Conservation (phyloP, 35 echinoderm and acorn worm genomes). For the Ptychodera flava region DNA sequence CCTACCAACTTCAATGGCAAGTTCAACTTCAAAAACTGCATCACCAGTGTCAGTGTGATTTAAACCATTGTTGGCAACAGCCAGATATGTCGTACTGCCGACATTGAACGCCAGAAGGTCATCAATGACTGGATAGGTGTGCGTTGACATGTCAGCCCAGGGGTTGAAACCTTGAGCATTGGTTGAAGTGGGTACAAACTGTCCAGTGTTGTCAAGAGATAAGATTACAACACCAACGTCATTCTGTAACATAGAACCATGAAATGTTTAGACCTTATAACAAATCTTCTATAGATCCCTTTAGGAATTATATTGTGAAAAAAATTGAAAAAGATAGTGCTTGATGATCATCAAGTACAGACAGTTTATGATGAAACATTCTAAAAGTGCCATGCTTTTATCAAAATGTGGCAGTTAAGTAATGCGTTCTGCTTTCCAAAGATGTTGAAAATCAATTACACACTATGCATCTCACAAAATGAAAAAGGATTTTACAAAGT, state of each 20-base stretch:
- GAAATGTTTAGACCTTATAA: too few relatives aligned
- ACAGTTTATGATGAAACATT: too few relatives aligned
- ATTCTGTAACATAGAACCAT: too few relatives aligned
- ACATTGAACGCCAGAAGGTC: neutral
- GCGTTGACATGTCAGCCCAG: neutral
- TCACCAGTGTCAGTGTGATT: neutral
- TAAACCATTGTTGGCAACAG: neutral
- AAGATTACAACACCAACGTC: neutral
- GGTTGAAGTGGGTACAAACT: neutral
- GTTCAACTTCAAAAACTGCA: neutral
- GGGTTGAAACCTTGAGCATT: neutral
- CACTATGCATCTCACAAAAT: too few relatives aligned
- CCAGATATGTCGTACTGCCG: neutral
- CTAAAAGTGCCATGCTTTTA: too few relatives aligned
- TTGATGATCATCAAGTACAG: too few relatives aligned
- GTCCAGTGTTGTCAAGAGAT: neutral
- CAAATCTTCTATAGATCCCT: too few relatives aligned
- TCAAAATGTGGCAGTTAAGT: too few relatives aligned
- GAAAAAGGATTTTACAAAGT: too few relatives aligned
- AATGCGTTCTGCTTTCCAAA: too few relatives aligned
- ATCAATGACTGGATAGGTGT: neutral
- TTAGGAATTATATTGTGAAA: too few relatives aligned
- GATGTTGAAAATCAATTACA: neutral
- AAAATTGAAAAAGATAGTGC: too few relatives aligned
- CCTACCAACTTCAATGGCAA: neutral